Base-by-base conservation (phyloP, 2,113 vertebrate species). In the Oophaga pumilio region DNA sequence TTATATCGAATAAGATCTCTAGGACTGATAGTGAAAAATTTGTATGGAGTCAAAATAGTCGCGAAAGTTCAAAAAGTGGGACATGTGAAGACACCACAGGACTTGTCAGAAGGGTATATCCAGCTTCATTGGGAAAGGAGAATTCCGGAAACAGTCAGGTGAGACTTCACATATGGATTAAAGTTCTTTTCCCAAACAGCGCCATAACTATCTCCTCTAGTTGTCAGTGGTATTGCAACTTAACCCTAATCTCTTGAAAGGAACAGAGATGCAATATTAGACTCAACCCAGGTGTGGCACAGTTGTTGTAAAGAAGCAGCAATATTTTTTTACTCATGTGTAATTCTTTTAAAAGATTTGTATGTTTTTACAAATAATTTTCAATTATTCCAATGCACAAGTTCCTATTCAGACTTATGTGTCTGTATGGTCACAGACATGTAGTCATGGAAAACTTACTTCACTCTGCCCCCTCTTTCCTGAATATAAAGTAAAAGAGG, bases 51-150 rank as follows among this genome's bases (percentile, higher is more conserved):
- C 73, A 68, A 22, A 77, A 78, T 53, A 90, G 86, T 24, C 33
- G 84, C 62, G 22, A 83, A 49, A 88, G 92, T 60, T 80, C 85
- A 80, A 62, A 81, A 89, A 68, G 52, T 24, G 20, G 6, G 9
- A 50, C 43, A 0, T 50, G 18, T 50, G 71, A 74, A 22, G 71
- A 49, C 71, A 74, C 20, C 71, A 7, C 17, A 7, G 43, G 66
- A 50, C 3, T 83, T 88, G 60, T 62, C 33, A 8, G 8, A 62
- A 8, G 8, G 66, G 88, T 83, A 90, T 86, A 74, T 68, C 2
- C 81, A 59, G 76, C 15, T 56, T 80, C 73, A 66, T 56, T 82
- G 13, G 60, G 68, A 76, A 73, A 88, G 76, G 71, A 84, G 26
- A 85, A 78, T 24, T 24, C 56, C 28, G 71, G 22, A 6, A 13